Evolutionary conservation across 1,140 invertebrate genomes (phyloP).

Genomic region (Eciton burchellii): DNA sequence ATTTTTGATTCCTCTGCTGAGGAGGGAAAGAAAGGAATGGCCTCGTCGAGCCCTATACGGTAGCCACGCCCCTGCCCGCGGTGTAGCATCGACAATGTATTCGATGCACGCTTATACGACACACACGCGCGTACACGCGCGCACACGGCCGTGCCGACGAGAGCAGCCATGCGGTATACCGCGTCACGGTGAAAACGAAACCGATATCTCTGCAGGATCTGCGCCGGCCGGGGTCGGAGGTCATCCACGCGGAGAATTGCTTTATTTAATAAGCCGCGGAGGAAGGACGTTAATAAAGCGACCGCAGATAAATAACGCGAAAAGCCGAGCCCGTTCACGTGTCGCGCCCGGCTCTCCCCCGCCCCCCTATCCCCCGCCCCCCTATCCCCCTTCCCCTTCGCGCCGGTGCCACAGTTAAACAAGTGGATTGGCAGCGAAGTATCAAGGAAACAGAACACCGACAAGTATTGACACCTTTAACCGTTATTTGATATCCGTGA

Average conservation of each 20-base stretch:
- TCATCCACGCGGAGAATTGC: conserved; percentile 79
- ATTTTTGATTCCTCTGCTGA: not conserved
- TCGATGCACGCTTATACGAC: conserved; percentile 27
- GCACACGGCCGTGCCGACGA: not conserved
- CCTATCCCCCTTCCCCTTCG: not conserved
- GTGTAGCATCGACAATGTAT: conserved; percentile 63
- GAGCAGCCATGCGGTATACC: conserved; percentile 45
- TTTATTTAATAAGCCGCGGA: conserved; percentile 83
- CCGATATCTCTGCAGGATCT: conserved; percentile 81
- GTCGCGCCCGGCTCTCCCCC: conserved; percentile 72
- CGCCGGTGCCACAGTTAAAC: conserved; percentile 53
- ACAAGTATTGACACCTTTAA: not conserved
- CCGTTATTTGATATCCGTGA: conserved; percentile 26
- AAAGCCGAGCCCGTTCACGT: conserved; percentile 78
- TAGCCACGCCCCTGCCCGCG: conserved; percentile 66
- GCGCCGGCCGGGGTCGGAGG: conserved; percentile 68
- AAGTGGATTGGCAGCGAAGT: conserved; percentile 20
- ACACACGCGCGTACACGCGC: not conserved
- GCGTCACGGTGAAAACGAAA: conserved; percentile 78
- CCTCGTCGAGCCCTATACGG: conserved; percentile 33
- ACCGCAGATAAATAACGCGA: conserved; percentile 80
- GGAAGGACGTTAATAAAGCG: conserved; percentile 82
- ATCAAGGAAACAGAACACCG: too few species aligned
- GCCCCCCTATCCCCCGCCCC: not conserved
- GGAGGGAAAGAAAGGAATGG: conserved; percentile 28